Conservation (phyloP, 2,888 invertebrate genomes). For the Anthoptus insignis region DNA sequence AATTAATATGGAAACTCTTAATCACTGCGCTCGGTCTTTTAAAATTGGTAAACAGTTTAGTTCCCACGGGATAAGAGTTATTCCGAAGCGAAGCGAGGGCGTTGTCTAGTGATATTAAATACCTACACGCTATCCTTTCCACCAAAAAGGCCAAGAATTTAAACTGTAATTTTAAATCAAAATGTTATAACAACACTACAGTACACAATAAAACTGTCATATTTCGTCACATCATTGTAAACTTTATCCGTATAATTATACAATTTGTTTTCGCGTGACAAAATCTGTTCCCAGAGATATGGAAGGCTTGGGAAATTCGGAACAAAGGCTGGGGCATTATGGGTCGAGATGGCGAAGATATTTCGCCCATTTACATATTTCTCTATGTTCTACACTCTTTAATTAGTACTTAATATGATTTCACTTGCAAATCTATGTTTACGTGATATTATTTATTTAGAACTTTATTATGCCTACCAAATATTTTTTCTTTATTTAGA, state of each 20-base stretch:
- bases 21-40: too few relatives aligned
- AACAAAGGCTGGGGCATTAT: constrained; percentile 43
- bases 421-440: too few relatives aligned
- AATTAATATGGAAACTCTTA: too few relatives aligned
- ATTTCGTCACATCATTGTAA: constrained; percentile 28
- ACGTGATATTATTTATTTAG: too few relatives aligned
- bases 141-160: neutral
- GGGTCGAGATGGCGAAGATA: constrained; percentile 37
- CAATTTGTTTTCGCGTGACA: constrained; percentile 40
- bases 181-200: constrained; percentile 5
- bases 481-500: too few relatives aligned
- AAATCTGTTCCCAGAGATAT: constrained; percentile 40
- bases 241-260: constrained; percentile 29
- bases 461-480: too few relatives aligned
- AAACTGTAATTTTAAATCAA: neutral
- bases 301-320: constrained; percentile 39
- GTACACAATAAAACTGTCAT: constrained; percentile 31
- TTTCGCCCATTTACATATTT: constrained; percentile 29
- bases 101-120: too few relatives aligned
- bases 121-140: too few relatives aligned
- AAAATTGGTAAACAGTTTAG: too few relatives aligned
- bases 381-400: constrained; percentile 11
- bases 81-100: too few relatives aligned
- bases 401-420: constrained; percentile 5
- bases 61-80: too few relatives aligned